phyloP scores from a whole-genome alignment of 1,140 invertebrate genomes.

The Aphis craccivora region DNA sequence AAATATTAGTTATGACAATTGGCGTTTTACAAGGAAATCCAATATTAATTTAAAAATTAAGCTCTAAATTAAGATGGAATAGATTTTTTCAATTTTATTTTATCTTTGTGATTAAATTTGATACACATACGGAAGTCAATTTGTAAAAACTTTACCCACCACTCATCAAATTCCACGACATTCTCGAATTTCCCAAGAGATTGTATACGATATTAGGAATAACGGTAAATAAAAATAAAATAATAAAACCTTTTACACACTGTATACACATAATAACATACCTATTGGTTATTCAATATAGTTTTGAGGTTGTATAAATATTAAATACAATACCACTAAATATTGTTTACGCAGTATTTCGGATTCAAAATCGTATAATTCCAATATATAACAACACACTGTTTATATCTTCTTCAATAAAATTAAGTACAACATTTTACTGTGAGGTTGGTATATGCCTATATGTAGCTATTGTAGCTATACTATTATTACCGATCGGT shows the following conservation, averaged over 20 bases:
- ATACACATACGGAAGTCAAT: neutral
- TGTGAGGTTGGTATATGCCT: neutral
- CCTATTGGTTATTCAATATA: neutral
- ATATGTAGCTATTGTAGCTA: neutral
- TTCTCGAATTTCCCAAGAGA: neutral
- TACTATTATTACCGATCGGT: neutral
- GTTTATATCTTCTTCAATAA: neutral
- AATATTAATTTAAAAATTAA: neutral
- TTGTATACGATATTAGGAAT: neutral
- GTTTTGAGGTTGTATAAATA: neutral
- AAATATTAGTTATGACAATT: neutral
- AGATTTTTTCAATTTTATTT: neutral
- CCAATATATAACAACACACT: neutral
- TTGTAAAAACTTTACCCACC: neutral
- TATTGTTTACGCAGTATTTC: neutral
- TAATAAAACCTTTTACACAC: neutral
- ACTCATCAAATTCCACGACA: neutral
- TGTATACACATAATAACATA: neutral
- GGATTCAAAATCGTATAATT: neutral
- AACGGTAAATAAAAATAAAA: conserved; percentile 5
- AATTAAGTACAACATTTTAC: neutral
- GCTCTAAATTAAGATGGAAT: neutral
- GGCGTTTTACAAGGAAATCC: neutral
- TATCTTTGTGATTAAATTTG: neutral
- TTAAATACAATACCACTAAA: neutral